Evolutionary conservation across 1,140 invertebrate species (phyloP).

Genomic region (Calliphora vicina): DNA sequence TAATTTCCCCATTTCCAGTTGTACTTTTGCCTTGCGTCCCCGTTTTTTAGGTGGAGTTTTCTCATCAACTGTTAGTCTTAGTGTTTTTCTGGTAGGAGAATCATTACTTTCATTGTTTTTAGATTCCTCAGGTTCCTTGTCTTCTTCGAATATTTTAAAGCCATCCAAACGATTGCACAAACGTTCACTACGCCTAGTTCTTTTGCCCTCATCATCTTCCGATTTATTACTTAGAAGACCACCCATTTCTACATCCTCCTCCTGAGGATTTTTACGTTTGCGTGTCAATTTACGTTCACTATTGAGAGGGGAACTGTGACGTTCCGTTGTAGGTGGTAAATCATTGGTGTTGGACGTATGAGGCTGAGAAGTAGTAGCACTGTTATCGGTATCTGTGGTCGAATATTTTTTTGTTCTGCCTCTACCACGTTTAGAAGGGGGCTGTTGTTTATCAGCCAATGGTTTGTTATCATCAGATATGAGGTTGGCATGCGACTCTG

Average conservation of each 20-base stretch:
- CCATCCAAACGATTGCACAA: constrained; percentile 52
- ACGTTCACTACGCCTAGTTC: constrained; percentile 55
- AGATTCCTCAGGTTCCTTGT: background rate
- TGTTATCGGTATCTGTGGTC: constrained; percentile 7
- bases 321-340: background rate
- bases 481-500: background rate
- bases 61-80: constrained; percentile 39
- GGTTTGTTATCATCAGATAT: background rate
- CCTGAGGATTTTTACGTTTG: constrained; percentile 43
- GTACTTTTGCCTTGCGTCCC: constrained; percentile 56
- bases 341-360: too few species aligned
- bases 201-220: constrained; percentile 36
- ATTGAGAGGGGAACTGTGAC: background rate
- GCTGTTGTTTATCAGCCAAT: constrained; percentile 22
- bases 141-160: constrained; percentile 34
- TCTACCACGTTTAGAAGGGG: constrained; percentile 49
- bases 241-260: background rate
- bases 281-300: constrained; percentile 49
- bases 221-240: constrained; percentile 40
- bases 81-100: background rate
- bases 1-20: constrained; percentile 7
- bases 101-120: background rate
- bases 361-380: too few species aligned
- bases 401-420: constrained; percentile 56
- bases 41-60: constrained; percentile 60